Evolutionary conservation across 1,140 invertebrate species (phyloP), one percentile per base, ranked within the genome.

Genomic region (Cotesia glomerata): DNA sequence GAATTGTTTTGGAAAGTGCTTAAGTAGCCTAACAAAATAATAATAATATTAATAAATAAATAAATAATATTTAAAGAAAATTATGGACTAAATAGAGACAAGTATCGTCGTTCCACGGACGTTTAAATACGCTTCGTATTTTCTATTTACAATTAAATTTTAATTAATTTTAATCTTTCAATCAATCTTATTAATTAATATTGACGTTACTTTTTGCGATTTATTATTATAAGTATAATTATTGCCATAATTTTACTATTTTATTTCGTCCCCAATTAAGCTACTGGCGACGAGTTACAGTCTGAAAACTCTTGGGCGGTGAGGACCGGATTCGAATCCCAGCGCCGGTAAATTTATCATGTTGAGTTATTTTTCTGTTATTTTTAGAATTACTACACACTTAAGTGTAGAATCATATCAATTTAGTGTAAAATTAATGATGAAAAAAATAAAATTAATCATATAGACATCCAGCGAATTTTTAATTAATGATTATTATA

Each of bases 1-100:
- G 71, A 72, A 72, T 72, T 72, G 64, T 67, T 72, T 61, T 45
- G 51, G 39, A 67, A 72, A 72, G 64, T 67, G 71, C 71, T 72
- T 72, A 67, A 61, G 56, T 72, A 72, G 71, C 71, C 71, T 72
- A 72, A 72, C 61, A 67, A 14, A 35, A 68, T 35, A 59, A 58
- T 56, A 35, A 67, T 64, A 35, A 35, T 51, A 14, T 18, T 26
- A 51, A 52, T 52, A 64, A 34, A 34, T 14, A 45, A 39, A 35
- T 8, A 66, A 66, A 4, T 64, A 36, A n/a, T 54, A 18, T 18
- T 54, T 14, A 58, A 58, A 58, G 5, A 18, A 58, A 58, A 58
- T 18, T 32, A 58, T 18, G 16, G 52, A 16, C 16, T 26, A 26
- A 58, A 58, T 58, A 11, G 5, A 58, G 16, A 58, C 4, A 18